A percentile compares a stretch with the other conserved stretches of the same genome.
phyloP scores from a whole-genome alignment of 2,888 invertebrate species.

The Lypha dubia region DNA sequence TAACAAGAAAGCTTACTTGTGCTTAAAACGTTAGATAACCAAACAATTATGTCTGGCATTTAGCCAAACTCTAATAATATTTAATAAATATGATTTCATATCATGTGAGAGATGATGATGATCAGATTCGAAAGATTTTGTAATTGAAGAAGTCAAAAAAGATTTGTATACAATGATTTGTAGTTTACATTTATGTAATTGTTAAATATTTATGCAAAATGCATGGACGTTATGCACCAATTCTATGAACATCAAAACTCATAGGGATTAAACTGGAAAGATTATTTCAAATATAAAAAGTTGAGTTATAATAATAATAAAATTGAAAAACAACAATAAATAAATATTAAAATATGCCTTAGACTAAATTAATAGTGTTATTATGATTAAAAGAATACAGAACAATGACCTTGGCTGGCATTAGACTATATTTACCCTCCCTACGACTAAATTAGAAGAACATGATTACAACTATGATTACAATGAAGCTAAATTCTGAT shows the following conservation, averaged over 20 bases:
- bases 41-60: constrained; percentile 67
- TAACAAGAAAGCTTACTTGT: not conserved
- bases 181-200: not conserved
- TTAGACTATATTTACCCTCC: too few relatives aligned
- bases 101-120: constrained; percentile 43
- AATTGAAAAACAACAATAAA: too few relatives aligned
- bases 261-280: not conserved
- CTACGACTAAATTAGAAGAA: too few relatives aligned
- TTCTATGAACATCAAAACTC: not conserved
- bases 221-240: not conserved
- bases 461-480: too few relatives aligned
- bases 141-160: constrained; percentile 41
- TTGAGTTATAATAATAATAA: too few relatives aligned
- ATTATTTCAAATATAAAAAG: too few relatives aligned
- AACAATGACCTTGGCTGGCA: too few relatives aligned
- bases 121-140: constrained; percentile 33
- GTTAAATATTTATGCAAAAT: not conserved
- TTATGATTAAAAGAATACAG: too few relatives aligned
- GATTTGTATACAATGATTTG: constrained; percentile 26
- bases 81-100: constrained; percentile 67
- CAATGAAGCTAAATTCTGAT: too few relatives aligned
- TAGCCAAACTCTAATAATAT: constrained; percentile 65
- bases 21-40: constrained; percentile 29
- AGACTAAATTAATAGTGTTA: too few relatives aligned
- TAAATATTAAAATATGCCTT: too few relatives aligned